Base-by-base conservation (phyloP, 2,888 invertebrate species). In the Brenthis hecate region DNA sequence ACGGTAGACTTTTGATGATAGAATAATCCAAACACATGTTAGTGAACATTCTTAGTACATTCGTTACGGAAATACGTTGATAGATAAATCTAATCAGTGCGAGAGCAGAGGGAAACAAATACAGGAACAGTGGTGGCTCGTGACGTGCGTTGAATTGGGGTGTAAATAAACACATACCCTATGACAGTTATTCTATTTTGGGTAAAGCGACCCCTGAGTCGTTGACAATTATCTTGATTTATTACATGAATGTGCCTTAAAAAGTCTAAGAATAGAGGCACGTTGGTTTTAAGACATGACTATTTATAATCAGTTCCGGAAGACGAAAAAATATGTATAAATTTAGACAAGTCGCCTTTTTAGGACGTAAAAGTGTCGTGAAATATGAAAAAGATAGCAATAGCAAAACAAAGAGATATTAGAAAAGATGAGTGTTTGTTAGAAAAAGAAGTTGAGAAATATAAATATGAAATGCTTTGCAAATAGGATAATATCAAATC, bases 151-250 rank as follows among this genome's bases (percentile, higher is more conserved):
- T 67, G 64, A 70, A 70, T 56, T 70, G 64, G 70, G 65, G 57
- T 68, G 68, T 54, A 65, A 68, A 61, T 57, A 70, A 70, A 71
- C 68, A 71, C 62, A 50, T 65, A 61, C 65, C 65, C 28, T n/a
- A 54, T 68, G 68, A 71, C 71, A 68, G 65, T 68, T 65, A 68
- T 71, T 68, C 70, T 71, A 71, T 71, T 71, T 68, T 48, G 60
- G 64, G 68, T 13, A 55, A 64, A 51, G 47, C 28, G 32, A 16
- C 43, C 56, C 60, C 47, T 16, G 65, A 28, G 68, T 56, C 61
- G 70, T 28, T 64, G 68, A 71, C 65, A 69, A 69, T 65, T 53
- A 56, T 23, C 56, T 47, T 65, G 56, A 65, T 65, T 69, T 69
- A 69, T 69, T 61, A 65, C 61, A 65, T 56, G 56, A 62, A 61